Conservation (phyloP, 2,113 vertebrate genomes). For the Ifrita kowaldi region DNA sequence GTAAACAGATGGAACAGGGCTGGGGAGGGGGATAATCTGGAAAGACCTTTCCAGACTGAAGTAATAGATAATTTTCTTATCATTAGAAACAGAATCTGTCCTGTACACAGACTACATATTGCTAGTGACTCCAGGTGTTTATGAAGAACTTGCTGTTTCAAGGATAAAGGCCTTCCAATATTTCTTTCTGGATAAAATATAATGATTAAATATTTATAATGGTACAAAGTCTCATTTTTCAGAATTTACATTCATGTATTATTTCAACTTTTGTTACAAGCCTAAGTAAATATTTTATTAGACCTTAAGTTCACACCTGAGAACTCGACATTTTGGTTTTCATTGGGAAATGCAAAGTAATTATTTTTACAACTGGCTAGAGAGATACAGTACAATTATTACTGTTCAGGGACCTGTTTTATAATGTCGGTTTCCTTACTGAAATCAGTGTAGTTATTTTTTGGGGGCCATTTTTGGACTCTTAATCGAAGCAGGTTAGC, state of each 20-base stretch:
- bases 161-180: not conserved
- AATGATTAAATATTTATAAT: not conserved
- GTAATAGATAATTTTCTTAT: not conserved
- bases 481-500: not conserved
- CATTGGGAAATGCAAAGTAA: not conserved
- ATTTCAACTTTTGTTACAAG: not conserved
- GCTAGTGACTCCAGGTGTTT: not conserved
- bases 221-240: not conserved
- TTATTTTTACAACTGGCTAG: slow-evolving; percentile 6
- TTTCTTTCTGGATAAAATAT: not conserved
- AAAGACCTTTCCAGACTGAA: not conserved
- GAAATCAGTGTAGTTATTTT: not conserved
- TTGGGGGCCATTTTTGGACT: not conserved
- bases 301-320: not conserved
- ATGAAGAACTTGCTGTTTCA: not conserved
- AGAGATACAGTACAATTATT: not conserved
- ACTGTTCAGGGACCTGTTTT: not conserved
- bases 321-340: slow-evolving; percentile 8
- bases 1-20: fast-evolving
- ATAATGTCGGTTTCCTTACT: not conserved
- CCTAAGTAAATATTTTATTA: not conserved
- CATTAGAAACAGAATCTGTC: not conserved
- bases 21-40: not conserved
- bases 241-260: not conserved
- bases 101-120: not conserved